Evolutionary conservation across 2,113 vertebrate species (phyloP).

Genomic region (Anguilla japonica): DNA sequence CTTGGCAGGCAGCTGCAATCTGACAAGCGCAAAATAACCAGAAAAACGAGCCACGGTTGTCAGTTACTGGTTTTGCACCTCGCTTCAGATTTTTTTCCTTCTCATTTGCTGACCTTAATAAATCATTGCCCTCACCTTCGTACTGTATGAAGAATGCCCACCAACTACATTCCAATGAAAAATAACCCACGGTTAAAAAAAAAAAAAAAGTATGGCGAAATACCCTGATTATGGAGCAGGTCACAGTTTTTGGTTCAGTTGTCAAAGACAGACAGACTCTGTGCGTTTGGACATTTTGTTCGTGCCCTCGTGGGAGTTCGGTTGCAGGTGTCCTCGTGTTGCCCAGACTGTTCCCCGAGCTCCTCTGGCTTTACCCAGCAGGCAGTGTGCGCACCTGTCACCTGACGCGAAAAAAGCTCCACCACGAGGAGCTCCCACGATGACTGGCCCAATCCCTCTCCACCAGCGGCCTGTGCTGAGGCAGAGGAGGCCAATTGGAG

Average conservation of each 20-base stretch:
- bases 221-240: slow-evolving; percentile 45
- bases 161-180: neutral
- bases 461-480: neutral
- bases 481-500: neutral
- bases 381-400: too few species aligned
- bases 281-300: neutral
- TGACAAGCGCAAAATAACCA: slow-evolving; percentile 15
- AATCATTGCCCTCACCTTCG: neutral
- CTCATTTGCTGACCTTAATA: neutral
- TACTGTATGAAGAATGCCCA: neutral
- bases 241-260: neutral
- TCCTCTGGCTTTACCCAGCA: neutral
- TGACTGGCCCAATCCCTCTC: slow-evolving; percentile 6
- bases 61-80: neutral
- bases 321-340: neutral
- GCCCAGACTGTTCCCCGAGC: neutral
- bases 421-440: neutral
- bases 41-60: neutral
- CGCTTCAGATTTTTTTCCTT: neutral
- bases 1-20: neutral
- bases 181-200: slow-evolving; percentile 16
- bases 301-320: neutral
- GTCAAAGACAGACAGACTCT: neutral
- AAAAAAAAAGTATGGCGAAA: slow-evolving; percentile 54
- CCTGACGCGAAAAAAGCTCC: neutral